These are phyloP conservation scores for Macrophya annulata DNA, from an alignment of 2,888 invertebrate species.

Conservation along the genomic window DNA sequence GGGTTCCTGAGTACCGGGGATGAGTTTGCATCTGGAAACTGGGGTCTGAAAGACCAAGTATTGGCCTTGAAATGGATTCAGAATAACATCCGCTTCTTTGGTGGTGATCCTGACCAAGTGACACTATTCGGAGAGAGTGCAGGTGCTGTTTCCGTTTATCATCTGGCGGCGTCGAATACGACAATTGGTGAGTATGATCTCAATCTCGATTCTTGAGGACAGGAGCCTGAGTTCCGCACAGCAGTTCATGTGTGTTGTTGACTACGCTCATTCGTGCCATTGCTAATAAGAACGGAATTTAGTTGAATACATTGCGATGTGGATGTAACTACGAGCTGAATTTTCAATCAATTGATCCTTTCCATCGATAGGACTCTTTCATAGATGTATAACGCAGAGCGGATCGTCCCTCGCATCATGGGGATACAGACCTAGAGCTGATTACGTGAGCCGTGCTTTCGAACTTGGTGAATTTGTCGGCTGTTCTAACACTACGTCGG, in stretches of 20 bases:
- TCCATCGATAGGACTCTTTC: conserved; percentile 67
- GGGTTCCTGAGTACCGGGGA: conserved; percentile 73
- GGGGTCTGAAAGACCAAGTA: conserved; percentile 72
- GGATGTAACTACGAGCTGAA: no score
- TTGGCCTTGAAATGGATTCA: conserved; percentile 72
- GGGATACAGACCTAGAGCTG: conserved; percentile 61
- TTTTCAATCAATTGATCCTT: neutral
- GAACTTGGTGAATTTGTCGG: conserved; percentile 60
- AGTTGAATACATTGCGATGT: no score
- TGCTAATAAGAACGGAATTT: no score
- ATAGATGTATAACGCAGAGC: conserved; percentile 71
- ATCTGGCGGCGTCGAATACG: conserved; percentile 67
- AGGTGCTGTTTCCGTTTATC: conserved; percentile 67
- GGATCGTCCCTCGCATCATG: conserved; percentile 65
- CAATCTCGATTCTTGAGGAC: neutral
- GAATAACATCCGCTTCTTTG: conserved; percentile 70
- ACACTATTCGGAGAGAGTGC: conserved; percentile 72
- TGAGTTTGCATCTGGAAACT: conserved; percentile 71
- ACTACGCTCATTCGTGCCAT: no score
- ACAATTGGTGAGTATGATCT: conserved; percentile 65
- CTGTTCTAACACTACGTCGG: neutral
- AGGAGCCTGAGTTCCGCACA: neutral
- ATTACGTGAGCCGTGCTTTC: conserved; percentile 65
- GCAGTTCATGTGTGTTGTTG: neutral
- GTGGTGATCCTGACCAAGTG: conserved; percentile 70